Conservation (phyloP, 1,140 invertebrate species). For the Paracyclopina nana region DNA sequence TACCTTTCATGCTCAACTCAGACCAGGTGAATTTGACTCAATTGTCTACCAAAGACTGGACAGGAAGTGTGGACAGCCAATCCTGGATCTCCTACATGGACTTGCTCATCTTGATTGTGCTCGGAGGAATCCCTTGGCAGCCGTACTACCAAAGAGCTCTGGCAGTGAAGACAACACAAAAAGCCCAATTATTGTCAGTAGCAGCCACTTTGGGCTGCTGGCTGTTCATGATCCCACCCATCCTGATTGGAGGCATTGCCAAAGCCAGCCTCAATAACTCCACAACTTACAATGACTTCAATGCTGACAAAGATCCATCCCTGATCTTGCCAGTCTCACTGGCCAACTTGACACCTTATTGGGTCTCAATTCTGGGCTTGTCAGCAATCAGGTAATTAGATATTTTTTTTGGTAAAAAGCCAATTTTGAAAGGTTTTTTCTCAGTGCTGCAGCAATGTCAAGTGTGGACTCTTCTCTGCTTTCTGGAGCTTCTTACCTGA, state of each 20-base stretch:
- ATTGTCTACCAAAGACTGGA: slow-evolving; percentile 68
- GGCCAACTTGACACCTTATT: not conserved
- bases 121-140: slow-evolving; percentile 98
- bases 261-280: slow-evolving; percentile 33
- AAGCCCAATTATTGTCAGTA: slow-evolving; percentile 86
- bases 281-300: not conserved
- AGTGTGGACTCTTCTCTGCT: slow-evolving; percentile 7
- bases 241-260: slow-evolving; percentile 86
- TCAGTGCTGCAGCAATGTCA: slow-evolving; percentile 2
- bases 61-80: slow-evolving; percentile 48
- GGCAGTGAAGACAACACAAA: slow-evolving; percentile 74
- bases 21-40: slow-evolving; percentile 53
- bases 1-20: slow-evolving; percentile 82
- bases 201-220: slow-evolving; percentile 85
- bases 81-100: slow-evolving; percentile 70
- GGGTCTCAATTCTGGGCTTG: not conserved
- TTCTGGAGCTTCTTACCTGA: not conserved
- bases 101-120: slow-evolving; percentile 68
- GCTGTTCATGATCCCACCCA: slow-evolving; percentile 86
- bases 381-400: not conserved
- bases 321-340: not conserved
- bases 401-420: not conserved
- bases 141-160: slow-evolving; percentile 92
- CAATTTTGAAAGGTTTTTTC: not conserved
- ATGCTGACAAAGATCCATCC: not conserved